Evolutionary conservation across 2,888 invertebrate species (phyloP).

Genomic region (Sceliomorpha sp.): DNA sequence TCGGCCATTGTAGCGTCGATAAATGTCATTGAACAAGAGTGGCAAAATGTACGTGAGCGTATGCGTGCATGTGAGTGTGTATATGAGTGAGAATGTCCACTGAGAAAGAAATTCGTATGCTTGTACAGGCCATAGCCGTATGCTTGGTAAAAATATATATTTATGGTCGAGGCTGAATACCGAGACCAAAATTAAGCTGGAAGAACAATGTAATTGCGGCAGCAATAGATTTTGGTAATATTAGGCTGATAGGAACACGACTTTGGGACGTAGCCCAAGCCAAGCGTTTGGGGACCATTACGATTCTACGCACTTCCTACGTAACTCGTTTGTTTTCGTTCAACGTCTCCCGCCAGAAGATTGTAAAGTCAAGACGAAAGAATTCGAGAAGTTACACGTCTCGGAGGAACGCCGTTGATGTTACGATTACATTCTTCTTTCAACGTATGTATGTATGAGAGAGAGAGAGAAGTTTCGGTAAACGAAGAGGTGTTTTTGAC

Average conservation of each 20-base stretch:
- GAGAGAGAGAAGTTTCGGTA: slow-evolving; percentile 52
- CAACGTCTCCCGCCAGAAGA: too few species aligned
- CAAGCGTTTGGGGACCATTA: too few species aligned
- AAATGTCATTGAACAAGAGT: slow-evolving; percentile 47
- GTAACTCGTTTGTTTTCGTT: too few species aligned
- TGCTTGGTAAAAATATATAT: slow-evolving; percentile 53
- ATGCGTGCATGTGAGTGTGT: slow-evolving; percentile 20
- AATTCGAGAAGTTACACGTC: too few species aligned
- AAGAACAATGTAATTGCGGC: slow-evolving; percentile 33
- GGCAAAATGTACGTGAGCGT: slow-evolving; percentile 25
- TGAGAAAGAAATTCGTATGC: slow-evolving; percentile 43
- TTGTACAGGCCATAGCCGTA: slow-evolving; percentile 49
- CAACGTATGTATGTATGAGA: slow-evolving; percentile 47
- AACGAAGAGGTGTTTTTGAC: slow-evolving; percentile 69
- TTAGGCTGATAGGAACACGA: too few species aligned
- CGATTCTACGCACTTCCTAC: too few species aligned
- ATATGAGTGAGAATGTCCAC: slow-evolving; percentile 27
- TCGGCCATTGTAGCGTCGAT: slow-evolving; percentile 52
- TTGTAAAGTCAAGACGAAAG: too few species aligned
- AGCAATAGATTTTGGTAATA: neutral
- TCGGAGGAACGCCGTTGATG: too few species aligned
- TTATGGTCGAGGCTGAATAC: slow-evolving; percentile 41
- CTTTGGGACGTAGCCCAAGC: too few species aligned
- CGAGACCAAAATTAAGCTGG: slow-evolving; percentile 31
- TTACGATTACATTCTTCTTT: slow-evolving; percentile 16